These are phyloP conservation scores for Polia nebulosa DNA, from an alignment of 2,888 invertebrate genomes.

Conservation along the genomic window DNA sequence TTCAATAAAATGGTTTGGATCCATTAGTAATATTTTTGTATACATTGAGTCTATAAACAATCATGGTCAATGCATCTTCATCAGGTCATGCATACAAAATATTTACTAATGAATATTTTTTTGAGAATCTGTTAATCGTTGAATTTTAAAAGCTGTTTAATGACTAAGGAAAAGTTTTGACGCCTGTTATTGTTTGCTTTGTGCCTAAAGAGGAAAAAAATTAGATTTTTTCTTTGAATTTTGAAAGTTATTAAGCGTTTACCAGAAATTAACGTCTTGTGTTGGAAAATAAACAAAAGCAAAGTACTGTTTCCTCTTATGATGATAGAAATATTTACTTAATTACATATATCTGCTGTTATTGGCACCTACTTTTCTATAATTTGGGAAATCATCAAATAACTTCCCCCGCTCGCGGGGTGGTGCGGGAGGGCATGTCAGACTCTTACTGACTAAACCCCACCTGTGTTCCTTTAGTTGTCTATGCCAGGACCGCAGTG, in stretches of 20 bases:
- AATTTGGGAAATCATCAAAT: neutral
- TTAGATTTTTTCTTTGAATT: neutral
- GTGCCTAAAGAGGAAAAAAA: slow-evolving; percentile 2
- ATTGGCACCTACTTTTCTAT: neutral
- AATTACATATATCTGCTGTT: neutral
- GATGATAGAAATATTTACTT: neutral
- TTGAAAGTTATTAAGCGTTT: neutral
- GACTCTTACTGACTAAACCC: too few relatives aligned
- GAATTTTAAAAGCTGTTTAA: slow-evolving; percentile 3
- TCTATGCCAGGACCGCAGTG: too few relatives aligned
- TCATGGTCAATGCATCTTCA: slow-evolving; percentile 29
- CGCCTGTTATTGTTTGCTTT: slow-evolving; percentile 18
- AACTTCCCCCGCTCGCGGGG: too few relatives aligned
- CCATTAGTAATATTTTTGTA: slow-evolving; percentile 46
- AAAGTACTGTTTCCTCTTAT: neutral
- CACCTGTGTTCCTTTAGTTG: too few relatives aligned
- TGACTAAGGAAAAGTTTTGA: neutral
- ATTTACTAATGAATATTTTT: slow-evolving; percentile 23
- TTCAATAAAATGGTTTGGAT: slow-evolving; percentile 15
- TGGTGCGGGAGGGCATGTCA: too few relatives aligned
- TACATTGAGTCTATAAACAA: slow-evolving; percentile 32
- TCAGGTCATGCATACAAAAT: slow-evolving; percentile 36
- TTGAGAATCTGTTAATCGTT: slow-evolving; percentile 20
- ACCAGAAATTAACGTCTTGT: neutral
- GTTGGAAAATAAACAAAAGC: neutral